Evolutionary conservation across 2,113 vertebrate species (phyloP).

Genomic region (Leiothrix lutea): DNA sequence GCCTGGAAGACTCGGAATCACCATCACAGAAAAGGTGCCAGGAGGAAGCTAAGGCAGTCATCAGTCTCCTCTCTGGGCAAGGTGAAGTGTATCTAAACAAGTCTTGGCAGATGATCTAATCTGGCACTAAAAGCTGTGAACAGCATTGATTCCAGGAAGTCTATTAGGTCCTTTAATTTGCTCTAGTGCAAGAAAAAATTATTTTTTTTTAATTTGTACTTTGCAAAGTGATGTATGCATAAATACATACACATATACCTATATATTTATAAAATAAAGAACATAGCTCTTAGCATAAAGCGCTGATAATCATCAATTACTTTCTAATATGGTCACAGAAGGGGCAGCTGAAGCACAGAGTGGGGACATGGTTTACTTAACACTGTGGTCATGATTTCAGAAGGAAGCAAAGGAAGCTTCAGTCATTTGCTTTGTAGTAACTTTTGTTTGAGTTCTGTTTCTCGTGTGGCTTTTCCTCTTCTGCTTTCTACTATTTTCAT

Average conservation of each 20-base stretch:
- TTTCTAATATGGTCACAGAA: not conserved
- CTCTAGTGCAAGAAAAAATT: not conserved
- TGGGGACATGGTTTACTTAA: not conserved
- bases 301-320: not conserved
- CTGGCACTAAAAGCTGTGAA: not conserved
- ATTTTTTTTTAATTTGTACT: not conserved
- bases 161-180: not conserved
- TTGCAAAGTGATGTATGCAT: not conserved
- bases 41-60: not conserved
- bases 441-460: not conserved
- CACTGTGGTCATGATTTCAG: not conserved
- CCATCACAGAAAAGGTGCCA: not conserved
- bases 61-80: not conserved
- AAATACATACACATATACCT: accelerated
- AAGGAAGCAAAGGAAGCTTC: not conserved
- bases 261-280: not conserved
- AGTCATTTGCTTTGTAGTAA: not conserved
- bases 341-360: not conserved
- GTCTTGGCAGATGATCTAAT: not conserved
- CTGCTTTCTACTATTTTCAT: not conserved
- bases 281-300: not conserved
- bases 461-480: not conserved
- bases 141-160: not conserved
- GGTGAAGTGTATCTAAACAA: not conserved
- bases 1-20: not conserved